Base-by-base conservation (phyloP, 2,113 vertebrate species). In the Anoplopoma fimbria region DNA sequence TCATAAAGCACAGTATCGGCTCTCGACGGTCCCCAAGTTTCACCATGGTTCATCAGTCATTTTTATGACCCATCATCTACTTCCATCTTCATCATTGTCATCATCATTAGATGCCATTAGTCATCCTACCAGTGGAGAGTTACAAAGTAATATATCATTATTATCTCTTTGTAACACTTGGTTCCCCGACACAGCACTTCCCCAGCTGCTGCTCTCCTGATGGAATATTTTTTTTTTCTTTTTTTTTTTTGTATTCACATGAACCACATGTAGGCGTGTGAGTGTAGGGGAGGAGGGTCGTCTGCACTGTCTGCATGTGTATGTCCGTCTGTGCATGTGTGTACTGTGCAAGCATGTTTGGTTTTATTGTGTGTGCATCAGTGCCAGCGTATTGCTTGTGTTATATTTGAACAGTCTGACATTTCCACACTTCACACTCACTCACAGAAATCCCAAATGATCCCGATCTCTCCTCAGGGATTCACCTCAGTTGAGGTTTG, bases 1-100 rank as follows among this genome's bases (percentile, higher is more conserved):
- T 93, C 92, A 91, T 61, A 75, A 88, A 89, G 86, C 78, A 29
- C 73, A 33, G 69, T 74, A 81, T 79, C 62, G 61, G 68, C 86
- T 76, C 87, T 85, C 83, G 17, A 53, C 19, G 81, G 86, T 40
- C 67, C 40, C 72, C 77, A 65, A 83, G 77, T 89, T 85, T 86
- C 64, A 88, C 79, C 88, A 55, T 6, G 63, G 62, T 85, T 85
- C 91, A 92, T 94, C 88, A 82, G 69, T 94, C 91, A 93, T 92
- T 91, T 94, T 93, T 93, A 93, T 89, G 91, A 88, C 88, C 85
- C 86, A 65, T 92, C 93, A 92, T 91, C 88, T 76, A 62, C 77
- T 82, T 88, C 86, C 90, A 91, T 89, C 91, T 92, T 93, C 93
- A 90, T 94, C 92, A 90, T 89, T 91, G 87, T 93, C 92, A 93